These are phyloP conservation scores for Thermophis baileyi DNA, from an alignment of 2,113 vertebrate genomes.

Conservation along the genomic window DNA sequence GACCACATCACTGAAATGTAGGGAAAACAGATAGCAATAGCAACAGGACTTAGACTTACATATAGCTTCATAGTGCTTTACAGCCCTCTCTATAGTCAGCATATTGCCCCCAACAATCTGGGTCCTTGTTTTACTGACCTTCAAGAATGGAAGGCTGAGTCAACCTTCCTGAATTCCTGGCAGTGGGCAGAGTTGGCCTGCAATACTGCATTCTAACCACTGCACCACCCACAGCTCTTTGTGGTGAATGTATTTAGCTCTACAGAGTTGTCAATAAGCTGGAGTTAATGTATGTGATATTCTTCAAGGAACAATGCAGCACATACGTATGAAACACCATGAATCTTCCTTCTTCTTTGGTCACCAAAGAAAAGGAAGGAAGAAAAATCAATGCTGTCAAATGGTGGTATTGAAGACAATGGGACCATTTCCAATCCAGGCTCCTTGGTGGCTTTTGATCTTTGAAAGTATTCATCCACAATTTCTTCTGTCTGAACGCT, in stretches of 20 bases:
- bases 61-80: background rate
- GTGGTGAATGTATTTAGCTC: background rate
- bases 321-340: background rate
- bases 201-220: background rate
- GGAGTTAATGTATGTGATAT: background rate
- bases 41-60: background rate
- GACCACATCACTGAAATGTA: background rate
- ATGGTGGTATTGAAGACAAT: background rate
- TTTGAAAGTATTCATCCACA: background rate
- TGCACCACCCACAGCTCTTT: background rate
- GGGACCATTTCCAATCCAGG: background rate
- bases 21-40: background rate
- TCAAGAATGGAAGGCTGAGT: background rate
- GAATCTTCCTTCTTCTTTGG: background rate
- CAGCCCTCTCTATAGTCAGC: background rate
- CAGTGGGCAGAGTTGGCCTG: background rate
- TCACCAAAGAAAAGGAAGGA: background rate
- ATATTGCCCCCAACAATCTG: background rate
- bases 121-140: background rate
- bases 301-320: background rate
- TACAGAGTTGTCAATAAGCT: background rate
- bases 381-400: background rate
- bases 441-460: background rate
- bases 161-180: background rate
- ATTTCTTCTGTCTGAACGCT: slow-evolving; percentile 5